phyloP scores from a whole-genome alignment of 2,888 invertebrate genomes.

The Dione juno region DNA sequence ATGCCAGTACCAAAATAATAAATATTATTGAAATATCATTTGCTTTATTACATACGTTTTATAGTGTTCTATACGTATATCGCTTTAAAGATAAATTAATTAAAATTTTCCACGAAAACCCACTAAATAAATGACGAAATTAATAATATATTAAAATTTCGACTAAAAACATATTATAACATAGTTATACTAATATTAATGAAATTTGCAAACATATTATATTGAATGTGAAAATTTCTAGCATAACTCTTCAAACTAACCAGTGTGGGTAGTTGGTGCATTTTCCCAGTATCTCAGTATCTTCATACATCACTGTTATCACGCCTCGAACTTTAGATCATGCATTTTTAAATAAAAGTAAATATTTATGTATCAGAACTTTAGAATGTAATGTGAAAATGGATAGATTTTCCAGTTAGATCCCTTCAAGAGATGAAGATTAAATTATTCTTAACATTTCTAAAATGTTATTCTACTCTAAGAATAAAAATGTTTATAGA shows the following conservation, averaged over 20 bases:
- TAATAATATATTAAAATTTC: too few species aligned
- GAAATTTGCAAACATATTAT: neutral
- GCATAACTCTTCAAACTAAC: neutral
- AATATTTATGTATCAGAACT: slow-evolving; percentile 23
- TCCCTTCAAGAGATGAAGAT: too few species aligned
- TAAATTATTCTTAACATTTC: too few species aligned
- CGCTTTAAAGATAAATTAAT: too few species aligned
- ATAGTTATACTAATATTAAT: neutral
- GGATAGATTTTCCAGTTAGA: neutral
- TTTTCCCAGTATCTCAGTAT: slow-evolving; percentile 15
- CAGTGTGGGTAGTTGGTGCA: slow-evolving; percentile 6
- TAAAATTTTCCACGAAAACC: too few species aligned
- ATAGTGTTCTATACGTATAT: too few species aligned
- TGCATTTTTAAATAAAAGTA: slow-evolving; percentile 32
- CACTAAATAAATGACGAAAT: too few species aligned
- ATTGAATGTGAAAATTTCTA: neutral
- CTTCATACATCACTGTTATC: slow-evolving; percentile 32
- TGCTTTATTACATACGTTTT: too few species aligned
- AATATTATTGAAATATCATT: too few species aligned
- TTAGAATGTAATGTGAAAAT: slow-evolving; percentile 21
- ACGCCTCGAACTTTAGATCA: slow-evolving; percentile 16
- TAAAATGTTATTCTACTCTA: too few species aligned
- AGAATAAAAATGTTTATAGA: too few species aligned
- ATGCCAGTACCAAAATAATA: too few species aligned
- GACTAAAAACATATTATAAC: neutral